Conservation (phyloP, 2,888 invertebrate genomes). For the Brassicogethes aeneus region DNA sequence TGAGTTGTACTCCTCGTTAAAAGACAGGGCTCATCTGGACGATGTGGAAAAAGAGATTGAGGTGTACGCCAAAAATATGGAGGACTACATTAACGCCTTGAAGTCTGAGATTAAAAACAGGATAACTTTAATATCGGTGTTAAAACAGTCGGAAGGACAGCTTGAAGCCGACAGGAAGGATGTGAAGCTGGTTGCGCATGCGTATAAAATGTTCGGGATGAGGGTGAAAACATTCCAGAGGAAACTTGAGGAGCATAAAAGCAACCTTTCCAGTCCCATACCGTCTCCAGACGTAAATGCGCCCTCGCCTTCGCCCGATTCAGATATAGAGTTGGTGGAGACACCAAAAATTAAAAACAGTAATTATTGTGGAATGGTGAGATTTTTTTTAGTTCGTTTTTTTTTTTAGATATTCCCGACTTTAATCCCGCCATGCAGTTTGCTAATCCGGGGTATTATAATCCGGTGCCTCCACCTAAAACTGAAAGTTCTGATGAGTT, state of each 20-base stretch:
- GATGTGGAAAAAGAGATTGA: constrained; percentile 84
- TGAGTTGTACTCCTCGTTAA: constrained; percentile 73
- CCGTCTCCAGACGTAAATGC: constrained; percentile 61
- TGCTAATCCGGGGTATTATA: constrained; percentile 42
- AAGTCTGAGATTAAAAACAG: constrained; percentile 77
- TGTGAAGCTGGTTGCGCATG: constrained; percentile 92
- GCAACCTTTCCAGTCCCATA: constrained; percentile 59
- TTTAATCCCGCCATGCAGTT: constrained; percentile 18
- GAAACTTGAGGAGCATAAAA: constrained; percentile 73
- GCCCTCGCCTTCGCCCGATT: constrained; percentile 73
- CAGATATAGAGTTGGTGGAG: constrained; percentile 66
- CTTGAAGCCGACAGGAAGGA: constrained; percentile 87
- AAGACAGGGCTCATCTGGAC: constrained; percentile 79
- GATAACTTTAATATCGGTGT: constrained; percentile 62
- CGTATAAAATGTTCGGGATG: constrained; percentile 88
- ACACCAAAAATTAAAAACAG: too few species aligned
- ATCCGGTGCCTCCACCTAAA: constrained; percentile 34
- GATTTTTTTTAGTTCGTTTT: constrained; percentile 1
- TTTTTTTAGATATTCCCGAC: constrained; percentile 3
- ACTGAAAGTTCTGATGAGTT: constrained; percentile 22
- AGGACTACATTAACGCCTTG: constrained; percentile 70
- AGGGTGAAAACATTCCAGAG: constrained; percentile 79
- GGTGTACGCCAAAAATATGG: constrained; percentile 68
- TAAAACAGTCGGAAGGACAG: constrained; percentile 77
- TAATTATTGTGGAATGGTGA: too few species aligned